phyloP scores from a whole-genome alignment of 23 tunicate species.

The Ciona savignyi region DNA sequence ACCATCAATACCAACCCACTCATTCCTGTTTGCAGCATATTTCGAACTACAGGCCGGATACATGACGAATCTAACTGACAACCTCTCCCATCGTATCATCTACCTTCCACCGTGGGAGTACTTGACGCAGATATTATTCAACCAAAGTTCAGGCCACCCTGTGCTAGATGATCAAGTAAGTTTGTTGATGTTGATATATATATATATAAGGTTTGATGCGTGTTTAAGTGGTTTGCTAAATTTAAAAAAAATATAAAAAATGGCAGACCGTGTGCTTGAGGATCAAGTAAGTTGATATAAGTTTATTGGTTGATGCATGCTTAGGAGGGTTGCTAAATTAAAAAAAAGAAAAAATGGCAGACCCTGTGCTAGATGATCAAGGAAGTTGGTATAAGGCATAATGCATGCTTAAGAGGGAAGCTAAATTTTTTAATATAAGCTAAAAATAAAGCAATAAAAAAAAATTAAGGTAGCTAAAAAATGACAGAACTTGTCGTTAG shows the following conservation, averaged over 20 bases:
- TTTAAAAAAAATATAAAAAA: too few species aligned
- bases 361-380: conserved; percentile 34
- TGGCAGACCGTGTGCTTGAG: too few species aligned
- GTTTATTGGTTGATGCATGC: too few species aligned
- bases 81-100: conserved; percentile 51
- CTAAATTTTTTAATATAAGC: too few species aligned
- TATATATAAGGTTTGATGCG: conserved; percentile 70
- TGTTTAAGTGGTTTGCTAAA: too few species aligned
- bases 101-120: conserved; percentile 55
- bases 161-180: conserved; percentile 35
- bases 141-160: conserved; percentile 44
- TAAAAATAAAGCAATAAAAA: too few species aligned
- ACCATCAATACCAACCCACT: not conserved
- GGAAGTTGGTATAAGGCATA: too few species aligned
- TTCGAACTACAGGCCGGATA: conserved; percentile 87
- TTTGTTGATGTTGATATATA: conserved; percentile 57
- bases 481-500: too few species aligned
- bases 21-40: conserved; percentile 46
- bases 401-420: too few species aligned
- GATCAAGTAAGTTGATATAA: conserved; percentile 38
- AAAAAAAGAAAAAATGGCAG: too few species aligned
- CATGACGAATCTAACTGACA: conserved; percentile 75
- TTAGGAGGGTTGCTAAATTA: too few species aligned
- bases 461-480: too few species aligned
- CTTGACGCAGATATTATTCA: conserved; percentile 73